A percentile compares a stretch with the other conserved stretches of the same genome.
phyloP scores from a whole-genome alignment of 2,113 vertebrate genomes.

The Leucoraja erinaceus region DNA sequence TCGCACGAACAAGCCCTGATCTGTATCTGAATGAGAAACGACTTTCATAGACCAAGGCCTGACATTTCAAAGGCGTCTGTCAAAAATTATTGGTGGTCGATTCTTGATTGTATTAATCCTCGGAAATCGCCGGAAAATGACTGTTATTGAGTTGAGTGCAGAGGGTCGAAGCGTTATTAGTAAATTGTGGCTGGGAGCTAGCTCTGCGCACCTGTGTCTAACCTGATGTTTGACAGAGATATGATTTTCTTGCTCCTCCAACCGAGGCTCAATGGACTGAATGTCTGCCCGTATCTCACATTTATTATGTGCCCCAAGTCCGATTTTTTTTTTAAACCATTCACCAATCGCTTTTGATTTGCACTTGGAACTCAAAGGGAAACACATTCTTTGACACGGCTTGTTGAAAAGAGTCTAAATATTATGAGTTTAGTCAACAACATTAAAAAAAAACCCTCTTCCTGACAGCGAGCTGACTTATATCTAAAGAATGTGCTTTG shows the following conservation, averaged over 20 bases:
- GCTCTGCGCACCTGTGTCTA: not conserved
- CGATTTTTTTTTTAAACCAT: not conserved
- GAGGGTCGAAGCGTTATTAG: not conserved
- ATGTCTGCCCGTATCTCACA: not conserved
- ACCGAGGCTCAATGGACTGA: not conserved
- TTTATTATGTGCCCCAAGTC: not conserved
- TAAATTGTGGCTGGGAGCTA: too few species aligned
- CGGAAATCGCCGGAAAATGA: not conserved
- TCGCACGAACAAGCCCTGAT: not conserved
- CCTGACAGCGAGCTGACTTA: not conserved
- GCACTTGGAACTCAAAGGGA: not conserved
- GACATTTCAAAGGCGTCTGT: not conserved
- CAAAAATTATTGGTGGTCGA: not conserved
- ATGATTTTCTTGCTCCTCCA: not conserved
- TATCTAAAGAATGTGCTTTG: not conserved
- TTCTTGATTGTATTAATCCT: not conserved
- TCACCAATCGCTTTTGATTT: not conserved
- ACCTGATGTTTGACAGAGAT: not conserved
- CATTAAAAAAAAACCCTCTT: not conserved
- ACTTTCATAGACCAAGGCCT: not conserved
- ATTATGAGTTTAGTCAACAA: slow-evolving; percentile 24
- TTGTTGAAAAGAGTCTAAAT: slow-evolving; percentile 16
- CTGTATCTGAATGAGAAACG: not conserved
- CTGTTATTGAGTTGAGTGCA: not conserved
- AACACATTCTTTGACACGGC: slow-evolving; percentile 30